Evolutionary conservation across 2,797 vertebrate genomes (phyloP).

Genomic region (Amniataba percoides): DNA sequence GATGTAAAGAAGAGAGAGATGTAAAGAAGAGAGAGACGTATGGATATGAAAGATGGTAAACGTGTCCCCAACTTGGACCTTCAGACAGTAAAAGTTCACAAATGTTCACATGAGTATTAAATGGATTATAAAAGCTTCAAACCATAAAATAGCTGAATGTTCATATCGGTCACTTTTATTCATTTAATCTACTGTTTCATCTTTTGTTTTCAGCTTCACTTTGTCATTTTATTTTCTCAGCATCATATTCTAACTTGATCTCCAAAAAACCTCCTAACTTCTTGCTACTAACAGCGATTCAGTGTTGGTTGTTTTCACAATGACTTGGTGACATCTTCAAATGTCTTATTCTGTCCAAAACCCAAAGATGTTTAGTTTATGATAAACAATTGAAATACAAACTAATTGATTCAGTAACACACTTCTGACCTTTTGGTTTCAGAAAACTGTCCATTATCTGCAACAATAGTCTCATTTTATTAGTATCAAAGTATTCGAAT

Average conservation of each 20-base stretch:
- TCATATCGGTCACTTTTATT: not conserved
- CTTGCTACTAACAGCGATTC: not conserved
- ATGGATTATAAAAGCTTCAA: not conserved
- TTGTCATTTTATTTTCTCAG: not conserved
- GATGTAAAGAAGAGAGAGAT: too few species aligned
- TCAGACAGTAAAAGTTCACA: not conserved
- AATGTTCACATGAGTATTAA: too few species aligned
- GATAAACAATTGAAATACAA: not conserved
- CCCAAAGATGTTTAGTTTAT: not conserved
- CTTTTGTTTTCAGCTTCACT: not conserved
- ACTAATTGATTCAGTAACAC: not conserved
- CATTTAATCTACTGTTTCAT: not conserved
- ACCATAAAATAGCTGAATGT: not conserved
- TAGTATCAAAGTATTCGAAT: too few species aligned
- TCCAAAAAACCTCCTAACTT: not conserved
- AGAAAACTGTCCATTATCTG: not conserved
- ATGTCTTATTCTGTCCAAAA: not conserved
- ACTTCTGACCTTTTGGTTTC: not conserved
- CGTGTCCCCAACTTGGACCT: not conserved
- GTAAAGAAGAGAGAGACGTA: too few species aligned
- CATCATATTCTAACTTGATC: not conserved
- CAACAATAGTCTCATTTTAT: not conserved
- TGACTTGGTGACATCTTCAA: too few species aligned
- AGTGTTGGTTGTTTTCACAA: not conserved
- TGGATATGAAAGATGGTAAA: too few species aligned